Conservation (phyloP, 2,888 invertebrate species). For the Torymus aiolomorphi region DNA sequence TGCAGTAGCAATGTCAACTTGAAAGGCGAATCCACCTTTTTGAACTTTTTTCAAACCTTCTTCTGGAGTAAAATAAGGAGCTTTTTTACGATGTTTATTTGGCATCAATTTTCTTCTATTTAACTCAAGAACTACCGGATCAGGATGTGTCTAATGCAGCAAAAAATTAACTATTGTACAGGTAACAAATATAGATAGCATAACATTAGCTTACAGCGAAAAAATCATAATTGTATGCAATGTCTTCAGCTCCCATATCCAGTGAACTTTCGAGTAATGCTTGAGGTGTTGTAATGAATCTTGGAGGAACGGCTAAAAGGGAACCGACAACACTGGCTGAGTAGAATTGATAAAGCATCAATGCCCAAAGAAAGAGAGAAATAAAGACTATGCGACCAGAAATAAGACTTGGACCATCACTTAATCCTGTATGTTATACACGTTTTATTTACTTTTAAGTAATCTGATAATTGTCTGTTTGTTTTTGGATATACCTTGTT, state of each 20-base stretch:
- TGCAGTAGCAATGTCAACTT: conserved; percentile 82
- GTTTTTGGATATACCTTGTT: conserved; percentile 72
- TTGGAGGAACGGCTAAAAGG: conserved; percentile 68
- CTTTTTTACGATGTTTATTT: conserved; percentile 60
- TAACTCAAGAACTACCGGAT: conserved; percentile 79
- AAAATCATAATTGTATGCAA: conserved; percentile 69
- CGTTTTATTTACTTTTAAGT: neutral
- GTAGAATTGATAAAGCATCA: conserved; percentile 72
- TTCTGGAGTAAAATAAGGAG: conserved; percentile 74
- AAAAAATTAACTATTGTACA: neutral
- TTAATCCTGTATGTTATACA: conserved; percentile 72
- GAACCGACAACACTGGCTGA: conserved; percentile 72
- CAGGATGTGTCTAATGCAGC: conserved; percentile 79
- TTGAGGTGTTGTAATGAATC: conserved; percentile 68
- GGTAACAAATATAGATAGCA: neutral
- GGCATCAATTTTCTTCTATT: conserved; percentile 78
- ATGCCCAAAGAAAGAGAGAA: conserved; percentile 68
- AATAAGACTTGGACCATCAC: conserved; percentile 73
- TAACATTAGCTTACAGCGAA: conserved; percentile 63
- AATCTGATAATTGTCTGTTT: neutral
- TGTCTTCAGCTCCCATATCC: conserved; percentile 69
- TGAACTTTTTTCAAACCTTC: conserved; percentile 80
- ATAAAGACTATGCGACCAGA: conserved; percentile 73
- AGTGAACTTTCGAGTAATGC: conserved; percentile 69
- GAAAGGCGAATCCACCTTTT: conserved; percentile 83